phyloP scores from a whole-genome alignment of 1,140 invertebrate species.

The Ptiloglossa arizonensis region DNA sequence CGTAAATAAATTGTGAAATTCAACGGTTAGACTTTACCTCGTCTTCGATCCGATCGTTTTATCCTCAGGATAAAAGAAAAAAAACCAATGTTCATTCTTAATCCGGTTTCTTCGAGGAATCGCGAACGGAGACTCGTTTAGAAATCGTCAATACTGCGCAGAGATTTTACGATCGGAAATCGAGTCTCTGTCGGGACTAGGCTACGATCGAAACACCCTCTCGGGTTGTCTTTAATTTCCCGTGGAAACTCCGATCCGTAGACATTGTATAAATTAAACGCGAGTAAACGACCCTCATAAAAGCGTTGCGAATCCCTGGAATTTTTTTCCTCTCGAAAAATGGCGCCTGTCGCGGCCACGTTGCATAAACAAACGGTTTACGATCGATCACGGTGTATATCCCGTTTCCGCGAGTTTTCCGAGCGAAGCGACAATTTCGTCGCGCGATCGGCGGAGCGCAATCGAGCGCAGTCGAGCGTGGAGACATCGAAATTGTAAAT shows the following conservation, averaged over 20 bases:
- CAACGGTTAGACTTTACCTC: no score
- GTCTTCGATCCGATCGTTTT: no score
- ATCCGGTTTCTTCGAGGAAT: background rate
- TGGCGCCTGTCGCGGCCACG: background rate
- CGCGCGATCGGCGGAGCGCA: background rate
- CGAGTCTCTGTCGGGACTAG: background rate
- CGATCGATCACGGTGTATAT: background rate
- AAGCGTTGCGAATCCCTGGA: background rate
- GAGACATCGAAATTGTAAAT: background rate
- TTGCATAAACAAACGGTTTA: background rate
- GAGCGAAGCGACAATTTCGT: background rate
- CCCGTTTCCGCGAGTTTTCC: conserved; percentile 7
- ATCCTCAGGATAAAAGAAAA: no score
- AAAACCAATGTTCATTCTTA: background rate
- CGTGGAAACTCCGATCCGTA: no score
- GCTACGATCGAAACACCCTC: no score
- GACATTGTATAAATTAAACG: background rate
- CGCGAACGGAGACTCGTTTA: no score
- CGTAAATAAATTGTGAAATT: no score
- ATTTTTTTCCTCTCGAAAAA: background rate
- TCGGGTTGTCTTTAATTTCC: background rate
- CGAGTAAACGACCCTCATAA: background rate
- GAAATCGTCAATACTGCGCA: background rate
- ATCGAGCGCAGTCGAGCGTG: background rate
- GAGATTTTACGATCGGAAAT: conserved; percentile 26